Conservation (phyloP, 2,888 invertebrate genomes). For the Coecobrya sp. region DNA sequence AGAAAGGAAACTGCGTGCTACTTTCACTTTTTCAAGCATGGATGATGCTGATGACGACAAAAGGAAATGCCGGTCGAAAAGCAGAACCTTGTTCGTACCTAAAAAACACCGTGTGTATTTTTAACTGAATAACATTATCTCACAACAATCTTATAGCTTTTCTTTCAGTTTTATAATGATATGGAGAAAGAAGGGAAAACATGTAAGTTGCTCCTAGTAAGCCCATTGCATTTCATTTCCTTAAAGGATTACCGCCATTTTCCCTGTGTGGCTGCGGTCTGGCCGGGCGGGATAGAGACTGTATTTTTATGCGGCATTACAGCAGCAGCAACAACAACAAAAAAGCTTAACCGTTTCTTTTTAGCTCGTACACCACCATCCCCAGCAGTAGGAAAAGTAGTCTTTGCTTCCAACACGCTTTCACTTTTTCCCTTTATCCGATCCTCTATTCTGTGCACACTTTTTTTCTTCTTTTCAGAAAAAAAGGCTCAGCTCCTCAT, state of each 20-base stretch:
- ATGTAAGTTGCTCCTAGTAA: neutral
- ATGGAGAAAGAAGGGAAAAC: neutral
- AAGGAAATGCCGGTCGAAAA: constrained; percentile 13
- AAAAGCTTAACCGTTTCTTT: neutral
- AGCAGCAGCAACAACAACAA: neutral
- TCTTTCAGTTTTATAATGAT: no score
- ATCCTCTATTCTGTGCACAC: neutral
- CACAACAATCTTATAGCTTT: neutral
- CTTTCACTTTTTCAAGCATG: neutral
- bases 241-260: constrained; percentile 24
- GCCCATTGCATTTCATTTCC: constrained; percentile 28
- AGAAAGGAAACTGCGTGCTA: constrained; percentile 19
- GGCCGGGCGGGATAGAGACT: neutral
- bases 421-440: neutral
- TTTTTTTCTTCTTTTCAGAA: neutral
- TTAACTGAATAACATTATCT: neutral
- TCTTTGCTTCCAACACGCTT: neutral
- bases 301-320: neutral
- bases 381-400: neutral
- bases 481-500: neutral
- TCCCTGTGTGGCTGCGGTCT: neutral
- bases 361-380: neutral
- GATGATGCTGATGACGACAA: constrained; percentile 10
- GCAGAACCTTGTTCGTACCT: constrained; percentile 3
- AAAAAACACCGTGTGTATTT: neutral